These are phyloP conservation scores for Neogobius melanostomus DNA, from an alignment of 2,113 vertebrate species.

Conservation along the genomic window DNA sequence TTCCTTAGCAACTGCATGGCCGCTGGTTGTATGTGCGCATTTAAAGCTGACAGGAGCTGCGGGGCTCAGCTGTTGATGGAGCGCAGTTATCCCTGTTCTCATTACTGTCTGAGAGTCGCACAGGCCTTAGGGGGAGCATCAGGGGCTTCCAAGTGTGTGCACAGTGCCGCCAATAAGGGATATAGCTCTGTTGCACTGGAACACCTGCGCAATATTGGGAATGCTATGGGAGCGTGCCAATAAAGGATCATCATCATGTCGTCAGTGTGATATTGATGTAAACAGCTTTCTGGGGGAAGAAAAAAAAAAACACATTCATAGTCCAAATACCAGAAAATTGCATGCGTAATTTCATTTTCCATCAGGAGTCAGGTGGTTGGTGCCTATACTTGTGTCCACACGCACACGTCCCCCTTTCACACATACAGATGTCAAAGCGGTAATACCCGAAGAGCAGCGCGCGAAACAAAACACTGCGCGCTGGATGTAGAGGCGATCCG, in stretches of 20 bases:
- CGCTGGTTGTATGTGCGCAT: constrained; percentile 64
- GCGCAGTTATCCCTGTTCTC: constrained; percentile 70
- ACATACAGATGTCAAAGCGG: constrained; percentile 3
- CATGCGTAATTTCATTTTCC: constrained; percentile 43
- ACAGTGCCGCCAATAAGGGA: constrained; percentile 46
- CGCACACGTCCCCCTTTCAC: constrained; percentile 18
- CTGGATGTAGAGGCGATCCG: constrained; percentile 6
- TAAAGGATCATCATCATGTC: constrained; percentile 41
- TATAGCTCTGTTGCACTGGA: constrained; percentile 17
- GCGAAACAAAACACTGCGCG: constrained; percentile 29
- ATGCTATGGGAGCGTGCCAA: constrained; percentile 46
- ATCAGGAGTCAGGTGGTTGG: constrained; percentile 22
- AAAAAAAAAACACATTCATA: constrained; percentile 37
- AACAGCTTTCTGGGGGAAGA: constrained; percentile 22
- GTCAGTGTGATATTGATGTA: constrained; percentile 39
- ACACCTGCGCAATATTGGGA: constrained; percentile 54
- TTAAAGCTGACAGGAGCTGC: constrained; percentile 65
- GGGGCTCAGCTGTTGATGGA: constrained; percentile 74
- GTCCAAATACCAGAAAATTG: constrained; percentile 21
- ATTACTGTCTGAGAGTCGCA: constrained; percentile 67
- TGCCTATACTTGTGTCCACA: constrained; percentile 33
- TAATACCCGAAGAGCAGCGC: constrained; percentile 13
- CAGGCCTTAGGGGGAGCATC: constrained; percentile 54
- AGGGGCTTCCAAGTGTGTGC: constrained; percentile 49
- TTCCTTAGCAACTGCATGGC: constrained; percentile 75